A percentile compares a stretch with the other conserved stretches of the same genome.
Conservation (phyloP, 1,140 invertebrate genomes). For the Neuroterus valhalla region DNA sequence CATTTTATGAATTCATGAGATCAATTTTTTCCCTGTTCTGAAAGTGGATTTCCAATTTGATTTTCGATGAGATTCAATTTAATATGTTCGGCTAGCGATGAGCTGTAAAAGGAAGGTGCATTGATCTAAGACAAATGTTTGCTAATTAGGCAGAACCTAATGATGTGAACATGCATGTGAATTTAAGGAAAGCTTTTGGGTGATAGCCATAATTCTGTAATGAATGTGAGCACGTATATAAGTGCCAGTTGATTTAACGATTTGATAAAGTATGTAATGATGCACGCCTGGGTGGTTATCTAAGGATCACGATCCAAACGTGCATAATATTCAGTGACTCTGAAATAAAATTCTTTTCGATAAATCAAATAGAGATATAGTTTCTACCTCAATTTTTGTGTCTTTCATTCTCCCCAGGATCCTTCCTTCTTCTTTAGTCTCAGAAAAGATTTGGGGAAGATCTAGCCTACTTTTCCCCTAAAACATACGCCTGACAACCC, state of each 20-base stretch:
- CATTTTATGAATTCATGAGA: too few relatives aligned
- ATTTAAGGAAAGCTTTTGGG: background rate
- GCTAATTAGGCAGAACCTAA: too few relatives aligned
- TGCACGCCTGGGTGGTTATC: background rate
- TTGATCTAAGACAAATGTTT: too few relatives aligned
- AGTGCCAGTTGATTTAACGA: constrained; percentile 14
- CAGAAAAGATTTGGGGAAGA: too few relatives aligned
- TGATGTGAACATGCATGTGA: background rate
- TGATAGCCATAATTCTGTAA: background rate
- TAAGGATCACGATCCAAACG: background rate
- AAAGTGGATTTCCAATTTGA: too few relatives aligned
- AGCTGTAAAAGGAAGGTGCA: too few relatives aligned
- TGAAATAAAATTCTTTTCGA: constrained; percentile 1
- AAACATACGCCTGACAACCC: too few relatives aligned
- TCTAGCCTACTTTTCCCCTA: too few relatives aligned
- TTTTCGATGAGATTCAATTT: too few relatives aligned
- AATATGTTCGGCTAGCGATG: too few relatives aligned
- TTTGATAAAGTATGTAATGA: constrained; percentile 26
- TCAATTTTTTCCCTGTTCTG: too few relatives aligned
- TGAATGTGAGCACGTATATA: constrained; percentile 5
- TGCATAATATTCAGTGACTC: background rate
- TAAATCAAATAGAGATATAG: constrained; percentile 5
- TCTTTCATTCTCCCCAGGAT: background rate
- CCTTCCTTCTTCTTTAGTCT: background rate
- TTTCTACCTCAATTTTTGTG: background rate